phyloP scores from a whole-genome alignment of 2,113 vertebrate genomes.

The Uria lomvia region DNA sequence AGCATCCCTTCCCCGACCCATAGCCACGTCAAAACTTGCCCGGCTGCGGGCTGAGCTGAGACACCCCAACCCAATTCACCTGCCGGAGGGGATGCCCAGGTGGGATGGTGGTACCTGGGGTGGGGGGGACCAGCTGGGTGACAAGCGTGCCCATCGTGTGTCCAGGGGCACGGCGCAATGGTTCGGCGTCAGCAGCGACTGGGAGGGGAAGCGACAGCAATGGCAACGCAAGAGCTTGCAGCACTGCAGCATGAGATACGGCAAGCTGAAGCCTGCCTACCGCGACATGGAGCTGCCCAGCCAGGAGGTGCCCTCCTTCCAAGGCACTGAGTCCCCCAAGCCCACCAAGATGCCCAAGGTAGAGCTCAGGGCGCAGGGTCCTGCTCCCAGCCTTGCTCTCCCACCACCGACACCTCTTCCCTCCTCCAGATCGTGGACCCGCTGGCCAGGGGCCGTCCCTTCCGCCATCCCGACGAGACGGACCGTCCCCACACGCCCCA shows the following conservation, averaged over 20 bases:
- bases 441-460: conserved; percentile 87
- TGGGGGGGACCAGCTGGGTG: background rate
- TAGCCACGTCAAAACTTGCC: background rate
- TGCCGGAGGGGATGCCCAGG: accelerated
- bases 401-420: background rate
- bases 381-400: accelerated
- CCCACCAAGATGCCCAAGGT: conserved; percentile 89
- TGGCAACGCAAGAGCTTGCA: conserved; percentile 92
- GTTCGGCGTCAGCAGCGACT: conserved; percentile 90
- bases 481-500: conserved; percentile 83
- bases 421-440: conserved; percentile 88
- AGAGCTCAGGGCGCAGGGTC: accelerated
- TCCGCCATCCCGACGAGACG: conserved; percentile 84
- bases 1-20: too few relatives aligned
- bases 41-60: background rate
- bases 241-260: conserved; percentile 93
- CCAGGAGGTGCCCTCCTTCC: conserved; percentile 80
- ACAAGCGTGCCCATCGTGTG: accelerated
- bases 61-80: background rate
- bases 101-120: background rate
- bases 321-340: conserved; percentile 83
- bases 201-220: conserved; percentile 86
- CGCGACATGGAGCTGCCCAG: conserved; percentile 84
- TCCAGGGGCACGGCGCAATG: conserved; percentile 87
- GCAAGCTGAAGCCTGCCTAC: conserved; percentile 89